These are phyloP conservation scores for Rhea pennata DNA, from an alignment of 2,113 vertebrate genomes.

Conservation along the genomic window DNA sequence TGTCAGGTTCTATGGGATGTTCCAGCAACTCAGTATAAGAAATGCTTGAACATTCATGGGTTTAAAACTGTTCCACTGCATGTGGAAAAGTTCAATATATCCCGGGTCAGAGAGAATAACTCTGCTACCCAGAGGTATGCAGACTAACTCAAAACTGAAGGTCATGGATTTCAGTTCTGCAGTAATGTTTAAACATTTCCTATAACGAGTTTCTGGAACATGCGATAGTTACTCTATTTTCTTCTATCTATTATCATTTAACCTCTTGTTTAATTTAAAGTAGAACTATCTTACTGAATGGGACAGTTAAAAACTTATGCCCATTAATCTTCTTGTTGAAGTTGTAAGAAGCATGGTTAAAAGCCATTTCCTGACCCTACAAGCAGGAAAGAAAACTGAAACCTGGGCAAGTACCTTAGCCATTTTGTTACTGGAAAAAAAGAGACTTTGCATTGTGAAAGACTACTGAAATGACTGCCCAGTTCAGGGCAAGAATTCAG, in stretches of 20 bases:
- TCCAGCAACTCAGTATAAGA: background rate
- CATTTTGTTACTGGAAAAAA: too few species aligned
- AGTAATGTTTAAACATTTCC: background rate
- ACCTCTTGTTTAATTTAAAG: background rate
- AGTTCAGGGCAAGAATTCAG: background rate
- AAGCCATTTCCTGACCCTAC: background rate
- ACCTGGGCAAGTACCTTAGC: background rate
- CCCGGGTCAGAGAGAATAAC: background rate
- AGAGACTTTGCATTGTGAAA: background rate
- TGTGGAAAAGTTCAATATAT: background rate
- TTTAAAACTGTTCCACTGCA: background rate
- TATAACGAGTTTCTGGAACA: background rate
- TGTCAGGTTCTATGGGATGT: background rate
- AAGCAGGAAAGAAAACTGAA: background rate
- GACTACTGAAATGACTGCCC: background rate
- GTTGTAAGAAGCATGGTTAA: background rate
- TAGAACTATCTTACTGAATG: background rate
- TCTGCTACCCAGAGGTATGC: background rate
- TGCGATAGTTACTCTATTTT: background rate
- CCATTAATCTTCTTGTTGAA: background rate
- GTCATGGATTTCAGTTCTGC: background rate
- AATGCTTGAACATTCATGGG: background rate
- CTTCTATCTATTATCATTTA: background rate
- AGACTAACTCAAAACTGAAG: background rate
- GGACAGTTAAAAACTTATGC: background rate